These are phyloP conservation scores for Aleiodes leptofemur DNA, from an alignment of 2,888 invertebrate genomes.

Conservation along the genomic window DNA sequence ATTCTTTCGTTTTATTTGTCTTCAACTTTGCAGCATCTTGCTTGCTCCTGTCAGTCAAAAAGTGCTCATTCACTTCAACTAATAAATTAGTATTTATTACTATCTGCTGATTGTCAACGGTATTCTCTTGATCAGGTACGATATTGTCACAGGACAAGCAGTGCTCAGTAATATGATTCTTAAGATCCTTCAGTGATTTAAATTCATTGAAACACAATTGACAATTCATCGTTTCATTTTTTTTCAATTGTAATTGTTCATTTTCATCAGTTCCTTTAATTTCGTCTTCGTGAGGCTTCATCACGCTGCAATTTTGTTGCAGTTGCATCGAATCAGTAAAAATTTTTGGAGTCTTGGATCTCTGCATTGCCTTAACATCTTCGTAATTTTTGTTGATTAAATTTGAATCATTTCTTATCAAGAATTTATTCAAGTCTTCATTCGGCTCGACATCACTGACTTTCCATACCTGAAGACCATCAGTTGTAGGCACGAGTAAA, in stretches of 20 bases:
- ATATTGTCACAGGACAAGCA: slow-evolving; percentile 42
- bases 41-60: background rate
- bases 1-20: slow-evolving; percentile 41
- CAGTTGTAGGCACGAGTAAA: slow-evolving; percentile 1
- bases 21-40: background rate
- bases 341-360: slow-evolving; percentile 39
- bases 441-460: background rate
- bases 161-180: slow-evolving; percentile 63
- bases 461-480: slow-evolving; percentile 29
- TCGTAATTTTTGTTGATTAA: slow-evolving; percentile 39
- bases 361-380: slow-evolving; percentile 41
- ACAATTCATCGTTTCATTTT: slow-evolving; percentile 56
- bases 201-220: slow-evolving; percentile 64
- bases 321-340: background rate
- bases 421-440: background rate
- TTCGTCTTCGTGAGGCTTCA: background rate
- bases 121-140: background rate
- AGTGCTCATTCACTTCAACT: background rate
- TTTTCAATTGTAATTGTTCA: slow-evolving; percentile 38
- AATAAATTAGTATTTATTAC: background rate
- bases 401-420: background rate
- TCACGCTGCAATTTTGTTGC: background rate
- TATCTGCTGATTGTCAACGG: background rate
- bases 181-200: slow-evolving; percentile 56
- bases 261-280: slow-evolving; percentile 39